A percentile compares a stretch with the other conserved stretches of the same genome.
Conservation (phyloP, 1,140 invertebrate genomes). For the Dendroctonus ponderosae region DNA sequence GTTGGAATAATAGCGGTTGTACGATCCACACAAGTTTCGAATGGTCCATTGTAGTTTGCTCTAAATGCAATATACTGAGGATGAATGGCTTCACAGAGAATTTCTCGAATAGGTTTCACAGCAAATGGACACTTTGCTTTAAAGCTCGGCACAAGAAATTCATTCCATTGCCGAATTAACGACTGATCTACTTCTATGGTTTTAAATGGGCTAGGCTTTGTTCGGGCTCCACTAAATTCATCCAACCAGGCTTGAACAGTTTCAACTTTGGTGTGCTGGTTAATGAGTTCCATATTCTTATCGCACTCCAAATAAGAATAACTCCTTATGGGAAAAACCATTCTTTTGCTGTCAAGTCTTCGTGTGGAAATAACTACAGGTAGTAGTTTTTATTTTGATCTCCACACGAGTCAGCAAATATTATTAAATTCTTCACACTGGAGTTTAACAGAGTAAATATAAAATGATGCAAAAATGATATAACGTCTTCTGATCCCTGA, state of each 20-base stretch:
- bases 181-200: slow-evolving; percentile 14
- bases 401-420: background rate
- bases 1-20: background rate
- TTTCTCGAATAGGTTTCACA: slow-evolving; percentile 6
- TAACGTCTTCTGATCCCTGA: slow-evolving; percentile 5
- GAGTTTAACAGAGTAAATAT: slow-evolving; percentile 2
- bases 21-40: background rate
- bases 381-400: slow-evolving; percentile 4
- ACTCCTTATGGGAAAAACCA: slow-evolving; percentile 4
- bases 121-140: slow-evolving; percentile 4
- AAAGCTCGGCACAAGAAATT: slow-evolving; percentile 5
- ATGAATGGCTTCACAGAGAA: slow-evolving; percentile 5
- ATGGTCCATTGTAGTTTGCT: slow-evolving; percentile 6
- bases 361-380: slow-evolving; percentile 10
- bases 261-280: slow-evolving; percentile 10
- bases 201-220: slow-evolving; percentile 9
- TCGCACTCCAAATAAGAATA: slow-evolving; percentile 14
- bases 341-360: slow-evolving; percentile 7
- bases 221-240: slow-evolving; percentile 5
- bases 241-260: slow-evolving; percentile 8
- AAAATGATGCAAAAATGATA: slow-evolving; percentile 12
- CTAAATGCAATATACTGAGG: slow-evolving; percentile 4
- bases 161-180: slow-evolving; percentile 9
- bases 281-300: slow-evolving; percentile 5
- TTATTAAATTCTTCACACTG: background rate